Evolutionary conservation across 1,140 invertebrate species (phyloP), one percentile per base, ranked within the genome.

Genomic region (Heterodera carotae): DNA sequence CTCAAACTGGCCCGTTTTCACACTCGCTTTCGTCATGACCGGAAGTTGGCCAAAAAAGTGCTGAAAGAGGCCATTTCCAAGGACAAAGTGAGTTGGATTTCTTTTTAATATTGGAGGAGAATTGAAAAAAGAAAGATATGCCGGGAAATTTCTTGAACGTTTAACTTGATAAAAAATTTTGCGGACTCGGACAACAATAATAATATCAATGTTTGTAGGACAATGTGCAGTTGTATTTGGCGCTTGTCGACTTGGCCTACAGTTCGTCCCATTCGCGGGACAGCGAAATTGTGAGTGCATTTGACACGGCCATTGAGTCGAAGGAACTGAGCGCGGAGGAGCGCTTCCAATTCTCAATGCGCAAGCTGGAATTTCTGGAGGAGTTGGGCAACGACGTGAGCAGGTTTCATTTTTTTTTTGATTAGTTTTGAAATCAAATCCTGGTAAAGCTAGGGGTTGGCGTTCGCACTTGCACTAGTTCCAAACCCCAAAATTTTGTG

Each of bases 301-400:
- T 95, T 88, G 92, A 94, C 79, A 89, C 91, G 78, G 92, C 86
- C 91, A 79, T 91, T 92, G 84, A 90, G 90, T 82, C 85, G 82
- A 91, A 92, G 76, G 90, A 91, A 70, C 90, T 93, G 5, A 92
- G 93, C 79, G 84, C 91, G 2, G 93, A 94, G 77, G 92, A 93
- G 75, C 93, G 93, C 85, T 91, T 94, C 2, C 88, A 92, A n/a
- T 94, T 95, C 89, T 93, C 93, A n/a, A 93, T 94, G 86, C 90
- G 93, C n/a, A 94, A 94, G 89, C 90, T 95, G 8, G 94, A 95
- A 85, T 94, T 94, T 84, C 88, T 95, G 3, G 91, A 91, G 84
- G 90, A 91, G 78, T 90, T 91, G 85, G 89, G 90, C 27, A 83
- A 82, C 48, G 85, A 88, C 80, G 85, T 89, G 43, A 72, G 78